A percentile compares a stretch with the other conserved stretches of the same genome.
phyloP scores from a whole-genome alignment of 1,140 invertebrate genomes.

The Vanessa atalanta region DNA sequence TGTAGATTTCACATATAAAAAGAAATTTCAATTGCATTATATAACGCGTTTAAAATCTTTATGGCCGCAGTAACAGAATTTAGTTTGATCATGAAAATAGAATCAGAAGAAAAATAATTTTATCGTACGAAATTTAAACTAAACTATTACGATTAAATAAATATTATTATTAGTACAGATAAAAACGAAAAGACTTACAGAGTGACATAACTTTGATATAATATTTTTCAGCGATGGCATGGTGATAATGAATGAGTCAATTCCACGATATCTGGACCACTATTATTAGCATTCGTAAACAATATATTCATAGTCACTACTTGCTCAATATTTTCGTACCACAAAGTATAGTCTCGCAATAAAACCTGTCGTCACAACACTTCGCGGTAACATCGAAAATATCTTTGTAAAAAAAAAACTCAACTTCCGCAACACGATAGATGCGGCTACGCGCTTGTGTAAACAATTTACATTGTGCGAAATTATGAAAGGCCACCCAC shows the following conservation, averaged over 20 bases:
- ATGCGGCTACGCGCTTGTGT: constrained; percentile 44
- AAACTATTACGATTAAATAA: too few relatives aligned
- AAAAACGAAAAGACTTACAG: constrained; percentile 44
- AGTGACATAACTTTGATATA: constrained; percentile 53
- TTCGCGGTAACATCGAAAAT: constrained; percentile 45
- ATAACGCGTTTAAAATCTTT: neutral
- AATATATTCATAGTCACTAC: constrained; percentile 36
- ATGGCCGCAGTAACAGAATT: neutral
- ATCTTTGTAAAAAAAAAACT: constrained; percentile 48
- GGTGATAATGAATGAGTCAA: constrained; percentile 20
- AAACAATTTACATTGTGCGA: constrained; percentile 52
- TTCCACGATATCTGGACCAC: constrained; percentile 31
- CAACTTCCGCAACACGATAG: constrained; percentile 35
- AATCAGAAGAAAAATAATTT: too few relatives aligned
- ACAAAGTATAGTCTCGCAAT: neutral
- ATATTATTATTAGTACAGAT: neutral
- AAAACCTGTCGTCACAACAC: constrained; percentile 49
- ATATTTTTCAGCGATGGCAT: constrained; percentile 58
- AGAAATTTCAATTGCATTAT: neutral
- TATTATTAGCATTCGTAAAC: constrained; percentile 39
- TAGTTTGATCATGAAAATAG: too few relatives aligned
- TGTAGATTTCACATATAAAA: neutral
- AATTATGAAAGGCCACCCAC: constrained; percentile 27
- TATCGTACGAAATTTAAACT: too few relatives aligned
- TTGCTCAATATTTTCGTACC: constrained; percentile 28